Evolutionary conservation across 2,888 invertebrate genomes (phyloP).

Genomic region (Blastobasis lacticolella): DNA sequence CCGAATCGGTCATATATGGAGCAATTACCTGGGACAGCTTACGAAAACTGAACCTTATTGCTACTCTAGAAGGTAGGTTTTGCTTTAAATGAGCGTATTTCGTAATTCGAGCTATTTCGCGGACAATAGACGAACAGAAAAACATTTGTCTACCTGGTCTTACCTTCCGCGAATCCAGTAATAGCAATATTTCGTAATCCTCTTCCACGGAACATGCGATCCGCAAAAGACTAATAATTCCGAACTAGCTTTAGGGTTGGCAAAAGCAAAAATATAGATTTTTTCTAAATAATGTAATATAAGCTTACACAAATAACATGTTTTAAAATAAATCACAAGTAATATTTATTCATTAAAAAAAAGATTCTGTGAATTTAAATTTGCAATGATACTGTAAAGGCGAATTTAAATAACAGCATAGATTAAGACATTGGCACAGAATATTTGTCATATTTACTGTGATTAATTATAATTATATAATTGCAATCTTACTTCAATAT

Average conservation of each 20-base stretch:
- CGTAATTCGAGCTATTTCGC: constrained; percentile 18
- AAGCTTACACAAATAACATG: too few relatives aligned
- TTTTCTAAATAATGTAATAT: too few relatives aligned
- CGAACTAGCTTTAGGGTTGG: constrained; percentile 45
- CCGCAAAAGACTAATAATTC: constrained; percentile 52
- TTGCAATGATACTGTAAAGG: too few relatives aligned
- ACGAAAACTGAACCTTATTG: background rate
- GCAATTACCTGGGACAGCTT: constrained; percentile 1
- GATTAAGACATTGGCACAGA: too few relatives aligned
- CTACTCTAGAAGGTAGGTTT: background rate
- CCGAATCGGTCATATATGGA: constrained; percentile 30
- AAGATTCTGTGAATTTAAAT: too few relatives aligned
- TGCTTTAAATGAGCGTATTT: background rate
- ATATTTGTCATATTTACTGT: too few relatives aligned
- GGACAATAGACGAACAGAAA: constrained; percentile 45
- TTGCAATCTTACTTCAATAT: too few relatives aligned
- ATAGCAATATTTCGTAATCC: constrained; percentile 61
- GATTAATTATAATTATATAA: too few relatives aligned
- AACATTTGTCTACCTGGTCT: constrained; percentile 49
- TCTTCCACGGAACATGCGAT: constrained; percentile 60
- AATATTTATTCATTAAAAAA: too few relatives aligned
- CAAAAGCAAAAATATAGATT: constrained; percentile 9
- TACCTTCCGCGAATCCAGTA: constrained; percentile 67
- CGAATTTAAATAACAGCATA: too few relatives aligned
- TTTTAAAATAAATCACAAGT: too few relatives aligned